A percentile compares a stretch with the other conserved stretches of the same genome.
Conservation (phyloP, 1,140 invertebrate genomes). For the Cherax quadricarinatus region DNA sequence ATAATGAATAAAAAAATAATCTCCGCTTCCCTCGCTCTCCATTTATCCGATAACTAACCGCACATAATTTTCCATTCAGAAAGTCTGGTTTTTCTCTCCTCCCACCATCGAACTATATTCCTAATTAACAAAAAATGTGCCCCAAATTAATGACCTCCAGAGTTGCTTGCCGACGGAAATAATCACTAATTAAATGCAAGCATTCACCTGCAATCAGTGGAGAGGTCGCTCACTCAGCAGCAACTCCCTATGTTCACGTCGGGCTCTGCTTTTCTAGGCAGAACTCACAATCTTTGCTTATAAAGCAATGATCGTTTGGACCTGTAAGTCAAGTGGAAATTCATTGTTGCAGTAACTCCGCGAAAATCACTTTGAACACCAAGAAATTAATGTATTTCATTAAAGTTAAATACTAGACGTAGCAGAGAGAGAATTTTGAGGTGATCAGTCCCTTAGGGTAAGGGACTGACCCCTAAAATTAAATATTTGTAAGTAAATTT, state of each 20-base stretch:
- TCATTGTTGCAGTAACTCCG: no score
- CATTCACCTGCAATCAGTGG: slow-evolving; percentile 9
- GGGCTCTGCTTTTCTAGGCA: no score
- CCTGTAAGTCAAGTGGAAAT: no score
- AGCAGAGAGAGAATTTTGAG: no score
- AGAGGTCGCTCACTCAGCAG: background rate
- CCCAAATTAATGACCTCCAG: slow-evolving; percentile 12
- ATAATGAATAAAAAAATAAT: slow-evolving; percentile 29
- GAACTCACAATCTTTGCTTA: no score
- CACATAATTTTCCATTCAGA: slow-evolving; percentile 34
- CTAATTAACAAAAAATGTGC: slow-evolving; percentile 32
- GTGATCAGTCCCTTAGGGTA: no score
- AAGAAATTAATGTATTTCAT: no score
- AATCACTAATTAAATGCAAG: slow-evolving; percentile 29
- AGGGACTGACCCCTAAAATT: no score
- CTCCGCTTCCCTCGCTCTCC: background rate
- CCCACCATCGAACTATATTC: background rate
- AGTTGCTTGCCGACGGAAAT: slow-evolving; percentile 18
- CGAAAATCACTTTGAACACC: no score
- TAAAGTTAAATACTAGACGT: no score
- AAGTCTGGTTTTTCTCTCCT: background rate
- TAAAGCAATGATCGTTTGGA: no score
- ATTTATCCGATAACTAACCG: background rate
- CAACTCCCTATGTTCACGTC: background rate
- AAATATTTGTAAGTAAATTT: no score